Conservation (phyloP, 2,113 vertebrate species). For the Carassius gibelio region DNA sequence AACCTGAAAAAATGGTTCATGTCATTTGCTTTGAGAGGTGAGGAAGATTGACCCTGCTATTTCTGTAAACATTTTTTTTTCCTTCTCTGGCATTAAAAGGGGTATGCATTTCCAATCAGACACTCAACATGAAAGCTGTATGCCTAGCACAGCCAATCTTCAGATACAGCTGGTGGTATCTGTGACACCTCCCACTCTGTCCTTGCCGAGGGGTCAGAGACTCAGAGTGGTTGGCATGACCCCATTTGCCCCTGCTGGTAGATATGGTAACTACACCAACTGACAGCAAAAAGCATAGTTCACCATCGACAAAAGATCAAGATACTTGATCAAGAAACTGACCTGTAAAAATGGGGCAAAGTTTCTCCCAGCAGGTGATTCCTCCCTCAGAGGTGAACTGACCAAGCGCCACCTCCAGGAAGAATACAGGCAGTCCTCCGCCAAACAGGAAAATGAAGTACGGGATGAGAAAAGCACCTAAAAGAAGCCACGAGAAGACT, state of each 20-base stretch:
- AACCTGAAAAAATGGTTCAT: neutral
- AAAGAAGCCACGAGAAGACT: neutral
- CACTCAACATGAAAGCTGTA: neutral
- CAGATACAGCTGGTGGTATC: slow-evolving; percentile 22
- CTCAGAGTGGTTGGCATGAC: neutral
- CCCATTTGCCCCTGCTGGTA: neutral
- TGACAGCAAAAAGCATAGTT: neutral
- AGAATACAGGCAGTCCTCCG: slow-evolving; percentile 96
- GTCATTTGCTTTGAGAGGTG: neutral
- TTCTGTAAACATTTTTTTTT: neutral
- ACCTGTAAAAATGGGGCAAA: slow-evolving; percentile 98
- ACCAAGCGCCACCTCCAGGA: slow-evolving; percentile 95
- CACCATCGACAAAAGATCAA: neutral
- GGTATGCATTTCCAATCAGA: neutral
- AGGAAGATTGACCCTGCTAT: neutral
- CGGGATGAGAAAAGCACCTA: slow-evolving; percentile 99
- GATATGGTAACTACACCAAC: neutral
- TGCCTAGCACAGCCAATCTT: neutral
- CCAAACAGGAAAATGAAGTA: slow-evolving; percentile 99
- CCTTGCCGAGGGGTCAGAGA: slow-evolving; percentile 4
- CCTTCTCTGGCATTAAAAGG: too few relatives aligned
- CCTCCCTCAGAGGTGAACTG: slow-evolving; percentile 99
- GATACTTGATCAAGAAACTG: slow-evolving; percentile 60
- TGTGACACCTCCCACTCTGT: neutral
- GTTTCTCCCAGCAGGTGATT: slow-evolving; percentile 98